A percentile compares a stretch with the other conserved stretches of the same genome.
Conservation (phyloP, 2,888 invertebrate species). For the Drosophila hamatofila region DNA sequence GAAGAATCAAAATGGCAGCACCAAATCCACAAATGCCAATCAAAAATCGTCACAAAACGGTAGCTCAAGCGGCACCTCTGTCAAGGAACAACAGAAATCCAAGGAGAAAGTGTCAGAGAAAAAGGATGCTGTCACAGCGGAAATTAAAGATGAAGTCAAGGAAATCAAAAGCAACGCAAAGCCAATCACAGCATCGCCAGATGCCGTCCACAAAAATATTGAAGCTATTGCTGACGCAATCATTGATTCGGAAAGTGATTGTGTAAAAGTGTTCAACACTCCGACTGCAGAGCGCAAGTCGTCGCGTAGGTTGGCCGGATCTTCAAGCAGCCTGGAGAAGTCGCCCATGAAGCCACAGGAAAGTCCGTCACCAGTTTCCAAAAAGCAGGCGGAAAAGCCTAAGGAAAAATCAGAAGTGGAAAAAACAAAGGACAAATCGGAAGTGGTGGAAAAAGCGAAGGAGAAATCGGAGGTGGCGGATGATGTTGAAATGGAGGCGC, state of each 20-base stretch:
- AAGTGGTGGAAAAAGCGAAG: slow-evolving; percentile 25
- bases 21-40: slow-evolving; percentile 59
- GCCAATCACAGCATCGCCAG: slow-evolving; percentile 28
- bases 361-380: slow-evolving; percentile 14
- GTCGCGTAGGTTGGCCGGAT: slow-evolving; percentile 35
- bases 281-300: slow-evolving; percentile 69
- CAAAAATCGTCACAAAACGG: slow-evolving; percentile 63
- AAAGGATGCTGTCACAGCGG: slow-evolving; percentile 20
- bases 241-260: slow-evolving; percentile 6
- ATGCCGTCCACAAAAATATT: slow-evolving; percentile 31
- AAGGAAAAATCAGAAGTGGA: slow-evolving; percentile 32
- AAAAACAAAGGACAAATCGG: background rate
- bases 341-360: slow-evolving; percentile 46
- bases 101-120: slow-evolving; percentile 51
- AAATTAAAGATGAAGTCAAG: slow-evolving; percentile 23
- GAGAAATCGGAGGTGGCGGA: slow-evolving; percentile 35
- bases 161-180: slow-evolving; percentile 35
- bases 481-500: slow-evolving; percentile 82
- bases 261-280: slow-evolving; percentile 27
- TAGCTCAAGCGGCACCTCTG: slow-evolving; percentile 18
- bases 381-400: slow-evolving; percentile 12
- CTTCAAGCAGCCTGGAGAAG: slow-evolving; percentile 41
- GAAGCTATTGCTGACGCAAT: slow-evolving; percentile 15
- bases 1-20: slow-evolving; percentile 75
- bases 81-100: slow-evolving; percentile 52